These are phyloP conservation scores for Ectobius pallidus DNA, from an alignment of 2,888 invertebrate species.

Conservation along the genomic window DNA sequence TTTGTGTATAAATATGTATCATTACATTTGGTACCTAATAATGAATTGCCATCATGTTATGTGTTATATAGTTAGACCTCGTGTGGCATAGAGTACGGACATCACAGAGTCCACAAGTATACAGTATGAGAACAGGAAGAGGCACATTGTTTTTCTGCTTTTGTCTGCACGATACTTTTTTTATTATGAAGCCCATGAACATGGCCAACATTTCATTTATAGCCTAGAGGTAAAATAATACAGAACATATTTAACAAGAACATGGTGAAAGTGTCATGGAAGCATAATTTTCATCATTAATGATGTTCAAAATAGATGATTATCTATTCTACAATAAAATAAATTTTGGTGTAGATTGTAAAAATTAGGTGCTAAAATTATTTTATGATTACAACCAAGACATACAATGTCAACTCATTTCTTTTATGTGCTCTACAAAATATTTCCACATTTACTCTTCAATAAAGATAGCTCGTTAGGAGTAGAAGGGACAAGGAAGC, in stretches of 20 bases:
- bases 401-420: background rate
- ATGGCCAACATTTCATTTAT: background rate
- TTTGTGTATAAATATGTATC: constrained; percentile 9
- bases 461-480: too few species aligned
- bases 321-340: too few species aligned
- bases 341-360: too few species aligned
- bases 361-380: background rate
- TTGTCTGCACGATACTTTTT: background rate
- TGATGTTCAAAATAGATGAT: background rate
- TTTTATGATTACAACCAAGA: background rate
- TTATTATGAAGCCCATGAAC: background rate
- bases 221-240: constrained; percentile 15
- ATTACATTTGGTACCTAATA: background rate
- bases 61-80: constrained; percentile 4
- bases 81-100: constrained; percentile 1
- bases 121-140: background rate
- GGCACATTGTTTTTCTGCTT: constrained; percentile 14
- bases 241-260: background rate
- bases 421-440: background rate
- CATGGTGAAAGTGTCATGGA: background rate
- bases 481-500: too few species aligned
- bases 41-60: background rate
- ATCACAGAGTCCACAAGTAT: constrained; percentile 13
- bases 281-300: background rate
- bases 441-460: background rate